Evolutionary conservation across 2,797 vertebrate species (phyloP), one percentile per base, ranked within the genome.

Genomic region (Sarcoramphus papa): DNA sequence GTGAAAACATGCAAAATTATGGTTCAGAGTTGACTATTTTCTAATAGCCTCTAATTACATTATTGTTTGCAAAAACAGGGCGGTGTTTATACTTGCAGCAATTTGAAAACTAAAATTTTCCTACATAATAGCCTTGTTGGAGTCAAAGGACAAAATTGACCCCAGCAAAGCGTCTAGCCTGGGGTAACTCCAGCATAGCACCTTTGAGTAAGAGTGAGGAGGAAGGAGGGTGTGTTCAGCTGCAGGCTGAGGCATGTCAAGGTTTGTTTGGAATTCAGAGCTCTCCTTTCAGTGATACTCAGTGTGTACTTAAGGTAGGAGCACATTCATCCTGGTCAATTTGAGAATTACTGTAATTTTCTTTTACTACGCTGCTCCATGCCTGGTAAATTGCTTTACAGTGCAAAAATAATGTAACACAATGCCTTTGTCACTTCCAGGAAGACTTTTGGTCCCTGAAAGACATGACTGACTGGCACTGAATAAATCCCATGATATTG

Each of bases 321-420:
- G 53, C n/a, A 22, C 2, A 14, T 95, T 97, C 83, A 91, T 97
- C 90, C 84, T 31, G 72, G 93, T 93, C 96, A 96, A 70, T 97
- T 97, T 96, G 95, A 97, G 90, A 94, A 96, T 97, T 95, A 72
- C 86, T 96, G 70, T 95, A 90, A 80, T 97, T 97, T 97, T 96
- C 85, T 96, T 97, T 90, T 95, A 68, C 82, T 95, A 41, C 10
- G 10, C 69, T 95, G 69, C 73, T 94, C 89, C 84, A 47, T 95
- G 68, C 92, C 95, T 96, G 80, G 75, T 94, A 93, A 97, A 96
- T 93, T 97, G 93, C 93, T 91, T 94, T 95, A 94, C 30, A 92
- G 47, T 81, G 82, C 73, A 93, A 84, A 91, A 93, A 91, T 81
- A 90, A 65, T 63, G 41, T 73, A 92, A 94, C 70, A 85, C 37